Evolutionary conservation across 2,113 vertebrate species (phyloP).

Genomic region (Clinocottus analis): DNA sequence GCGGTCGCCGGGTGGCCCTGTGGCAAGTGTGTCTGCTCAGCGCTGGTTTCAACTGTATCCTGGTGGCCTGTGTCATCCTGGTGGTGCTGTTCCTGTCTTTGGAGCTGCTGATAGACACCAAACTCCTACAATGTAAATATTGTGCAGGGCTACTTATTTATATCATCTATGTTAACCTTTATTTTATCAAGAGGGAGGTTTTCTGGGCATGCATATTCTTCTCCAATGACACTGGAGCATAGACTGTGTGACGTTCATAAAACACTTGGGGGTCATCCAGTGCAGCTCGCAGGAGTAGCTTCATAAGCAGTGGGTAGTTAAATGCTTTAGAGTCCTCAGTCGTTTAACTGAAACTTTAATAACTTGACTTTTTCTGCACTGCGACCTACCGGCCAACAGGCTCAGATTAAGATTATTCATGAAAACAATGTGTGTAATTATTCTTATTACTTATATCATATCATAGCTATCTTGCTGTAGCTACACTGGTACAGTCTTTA

Average conservation of each 20-base stretch:
- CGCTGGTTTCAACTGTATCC: constrained; percentile 97
- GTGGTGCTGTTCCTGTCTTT: constrained; percentile 96
- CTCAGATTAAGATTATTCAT: constrained; percentile 15
- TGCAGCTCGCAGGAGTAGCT: constrained; percentile 15
- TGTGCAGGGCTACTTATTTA: background rate
- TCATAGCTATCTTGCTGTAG: background rate
- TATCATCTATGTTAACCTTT: constrained; percentile 28
- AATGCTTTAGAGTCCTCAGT: constrained; percentile 41
- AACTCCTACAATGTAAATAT: constrained; percentile 97
- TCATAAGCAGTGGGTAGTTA: constrained; percentile 17
- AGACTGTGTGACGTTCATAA: constrained; percentile 26
- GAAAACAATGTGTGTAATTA: background rate
- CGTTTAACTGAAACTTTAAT: constrained; percentile 11
- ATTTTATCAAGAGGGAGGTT: background rate
- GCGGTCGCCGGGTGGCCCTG: constrained; percentile 91
- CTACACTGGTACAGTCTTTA: background rate
- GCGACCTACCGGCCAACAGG: background rate
- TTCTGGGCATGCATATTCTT: constrained; percentile 37
- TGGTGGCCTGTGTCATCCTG: constrained; percentile 97
- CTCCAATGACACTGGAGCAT: constrained; percentile 30
- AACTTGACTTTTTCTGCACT: constrained; percentile 8
- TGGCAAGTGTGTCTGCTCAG: constrained; percentile 99
- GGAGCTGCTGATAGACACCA: constrained; percentile 99
- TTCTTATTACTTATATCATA: background rate
- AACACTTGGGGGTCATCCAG: constrained; percentile 50